Conservation (phyloP, 2,797 vertebrate species). For the Simalia tracyae region DNA sequence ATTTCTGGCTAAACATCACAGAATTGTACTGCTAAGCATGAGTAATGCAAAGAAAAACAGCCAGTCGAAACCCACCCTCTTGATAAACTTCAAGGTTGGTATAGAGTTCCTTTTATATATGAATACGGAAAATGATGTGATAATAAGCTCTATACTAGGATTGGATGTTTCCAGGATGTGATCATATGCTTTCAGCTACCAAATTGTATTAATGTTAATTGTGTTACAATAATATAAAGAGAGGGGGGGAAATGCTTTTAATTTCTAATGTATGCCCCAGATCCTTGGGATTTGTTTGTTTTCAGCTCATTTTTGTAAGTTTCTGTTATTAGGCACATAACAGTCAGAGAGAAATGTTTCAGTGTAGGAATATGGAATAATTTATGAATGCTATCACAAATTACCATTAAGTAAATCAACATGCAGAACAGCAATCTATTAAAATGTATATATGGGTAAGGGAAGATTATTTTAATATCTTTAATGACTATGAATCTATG, state of each 20-base stretch:
- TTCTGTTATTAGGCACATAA: slow-evolving; percentile 4
- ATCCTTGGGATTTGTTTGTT: slow-evolving; percentile 8
- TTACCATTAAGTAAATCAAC: slow-evolving; percentile 31
- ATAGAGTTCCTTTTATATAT: not conserved
- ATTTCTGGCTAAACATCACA: not conserved
- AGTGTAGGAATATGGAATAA: slow-evolving; percentile 6
- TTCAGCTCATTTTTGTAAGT: not conserved
- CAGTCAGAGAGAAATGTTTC: not conserved
- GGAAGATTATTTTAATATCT: slow-evolving; percentile 4
- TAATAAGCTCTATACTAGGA: not conserved
- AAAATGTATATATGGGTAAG: slow-evolving; percentile 3
- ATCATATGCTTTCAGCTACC: not conserved
- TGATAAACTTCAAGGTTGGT: not conserved
- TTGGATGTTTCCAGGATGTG: not conserved
- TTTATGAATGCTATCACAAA: slow-evolving; percentile 29
- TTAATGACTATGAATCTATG: slow-evolving; percentile 7
- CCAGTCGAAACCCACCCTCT: not conserved
- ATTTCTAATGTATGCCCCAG: not conserved
- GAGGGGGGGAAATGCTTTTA: not conserved
- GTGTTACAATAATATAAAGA: not conserved
- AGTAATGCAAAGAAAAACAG: not conserved
- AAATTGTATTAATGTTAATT: not conserved
- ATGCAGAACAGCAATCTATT: slow-evolving; percentile 1
- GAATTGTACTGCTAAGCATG: not conserved
- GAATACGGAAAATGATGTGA: not conserved